Evolutionary conservation across 1,140 invertebrate species (phyloP), one percentile per base, ranked within the genome.

Genomic region (Bradysia coprophila): DNA sequence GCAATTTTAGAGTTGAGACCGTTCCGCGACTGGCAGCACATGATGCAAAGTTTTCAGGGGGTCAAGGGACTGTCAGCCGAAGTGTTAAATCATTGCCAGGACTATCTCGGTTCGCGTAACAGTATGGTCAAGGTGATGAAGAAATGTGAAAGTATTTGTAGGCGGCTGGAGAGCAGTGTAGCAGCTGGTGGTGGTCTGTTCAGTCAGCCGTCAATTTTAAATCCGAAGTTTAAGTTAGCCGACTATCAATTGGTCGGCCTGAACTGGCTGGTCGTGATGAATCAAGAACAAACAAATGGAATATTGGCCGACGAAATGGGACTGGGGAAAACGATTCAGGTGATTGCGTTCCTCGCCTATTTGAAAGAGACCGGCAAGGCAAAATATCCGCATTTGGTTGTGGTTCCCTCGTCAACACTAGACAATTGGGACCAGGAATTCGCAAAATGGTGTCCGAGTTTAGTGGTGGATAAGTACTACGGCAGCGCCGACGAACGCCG

Each of bases 251-350:
- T 96, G 62, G 76, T 95, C 19, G 93, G 92, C 6, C 64, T 97
- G 1, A 95, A 95, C 59, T 97, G 92, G 92, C 62, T 97, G 0
- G 74, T 79, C 1, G 75, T 95, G 2, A 77, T 97, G 67, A 82
- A 94, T 54, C 71, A 78, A 21, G 84, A 92, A 49, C 74, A 83
- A 22, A 73, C 96, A 2, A 95, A 93, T 61, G 88, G 86, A n/a
- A 95, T 96, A 49, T 64, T 97, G 41, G 91, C 90, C 0, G 82
- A 87, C 56, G 83, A 87, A 62, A 88, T 88, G 87, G 89, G 91
- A 24, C 61, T 71, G 10, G 90, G 89, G 1, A 94, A 94, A 65
- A 94, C 90, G 0, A 76, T 94, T 42, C 90, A 95, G 62, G 74
- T 87, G 15, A 85, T 87, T 46, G 73, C 90, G 2, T 94, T 95